Conservation (phyloP, 2,797 vertebrate species). For the Sebastes trivittatus region DNA sequence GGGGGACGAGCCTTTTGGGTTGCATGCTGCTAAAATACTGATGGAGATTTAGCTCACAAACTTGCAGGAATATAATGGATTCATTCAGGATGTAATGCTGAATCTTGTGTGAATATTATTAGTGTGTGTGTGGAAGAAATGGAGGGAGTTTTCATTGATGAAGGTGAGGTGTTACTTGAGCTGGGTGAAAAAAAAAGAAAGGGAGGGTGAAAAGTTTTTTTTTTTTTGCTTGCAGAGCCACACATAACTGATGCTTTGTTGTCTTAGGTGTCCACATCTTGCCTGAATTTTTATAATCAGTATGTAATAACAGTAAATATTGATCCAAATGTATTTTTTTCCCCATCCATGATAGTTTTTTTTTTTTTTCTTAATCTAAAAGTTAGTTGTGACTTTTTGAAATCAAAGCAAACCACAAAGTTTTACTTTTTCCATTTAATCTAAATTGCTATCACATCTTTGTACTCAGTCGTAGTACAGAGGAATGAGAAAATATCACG, state of each 20-base stretch:
- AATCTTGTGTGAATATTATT: background rate
- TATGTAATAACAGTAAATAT: background rate
- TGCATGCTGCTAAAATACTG: background rate
- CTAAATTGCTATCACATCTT: background rate
- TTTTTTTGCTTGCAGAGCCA: background rate
- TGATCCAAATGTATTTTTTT: background rate
- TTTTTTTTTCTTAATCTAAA: background rate
- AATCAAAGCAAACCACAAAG: background rate
- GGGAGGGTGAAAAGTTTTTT: background rate
- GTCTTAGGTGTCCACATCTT: background rate
- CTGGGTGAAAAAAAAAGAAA: background rate
- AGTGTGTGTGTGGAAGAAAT: background rate
- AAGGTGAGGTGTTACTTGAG: conserved; percentile 1
- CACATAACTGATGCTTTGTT: conserved; percentile 21
- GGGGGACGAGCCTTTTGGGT: background rate
- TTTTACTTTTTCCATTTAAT: background rate
- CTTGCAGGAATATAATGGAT: background rate
- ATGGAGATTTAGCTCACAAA: conserved; percentile 12
- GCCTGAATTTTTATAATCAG: background rate
- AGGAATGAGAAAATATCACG: background rate
- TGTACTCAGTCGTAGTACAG: background rate
- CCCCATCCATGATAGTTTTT: background rate
- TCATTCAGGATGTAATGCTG: background rate
- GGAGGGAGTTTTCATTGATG: conserved; percentile 19
- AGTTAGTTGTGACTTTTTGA: background rate